Base-by-base conservation (phyloP, 2,797 vertebrate genomes). In the Champsocephalus gunnari region DNA sequence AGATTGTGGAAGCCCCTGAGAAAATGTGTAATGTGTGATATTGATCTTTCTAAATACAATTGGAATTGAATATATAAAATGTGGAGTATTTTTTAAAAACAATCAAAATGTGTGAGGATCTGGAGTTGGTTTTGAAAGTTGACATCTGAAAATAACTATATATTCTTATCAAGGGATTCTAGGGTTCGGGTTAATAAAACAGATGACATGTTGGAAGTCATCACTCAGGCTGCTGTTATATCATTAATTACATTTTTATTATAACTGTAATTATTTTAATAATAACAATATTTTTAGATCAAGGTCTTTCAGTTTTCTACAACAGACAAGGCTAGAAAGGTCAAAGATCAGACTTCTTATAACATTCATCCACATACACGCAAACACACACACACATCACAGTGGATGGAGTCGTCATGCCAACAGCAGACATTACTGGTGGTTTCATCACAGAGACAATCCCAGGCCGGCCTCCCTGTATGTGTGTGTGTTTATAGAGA, bases 381-480 rank as follows among this genome's bases (percentile, higher is more conserved):
- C 41, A 64, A 43, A 53, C 44, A 65, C 60, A 57, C 21, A 21
- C 19, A 71, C 50, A 61, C 60, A 57, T 87, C 85, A 88, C 80
- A 88, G 74, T 87, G 85, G 88, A 93, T 88, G 83, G 86, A 91
- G 90, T 89, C 81, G 77, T 91, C 92, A 94, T 90, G 90, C 89
- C 87, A 90, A 91, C 87, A 86, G 89, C 86, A 87, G 91, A 79
- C 79, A 76, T 94, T 95, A 92, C 94, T 83, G 81, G 73, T 84
- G 85, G 88, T 94, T 95, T 94, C 94, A 94, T 95, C 94, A 95
- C 89, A 87, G 88, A 87, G 85, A 90, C 85, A 89, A 87, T 91
- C 87, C 87, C 82, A 89, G 72, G 81, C 86, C 67, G 82, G 88
- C 88, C 83, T 84, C 80, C 73, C 72, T 80, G 78, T 67, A 73